Percentiles rank a stretch among this genome's conserved stretches.
These are phyloP conservation scores for Pelusios castaneus DNA, from an alignment of 2,113 vertebrate genomes.

Conservation along the genomic window DNA sequence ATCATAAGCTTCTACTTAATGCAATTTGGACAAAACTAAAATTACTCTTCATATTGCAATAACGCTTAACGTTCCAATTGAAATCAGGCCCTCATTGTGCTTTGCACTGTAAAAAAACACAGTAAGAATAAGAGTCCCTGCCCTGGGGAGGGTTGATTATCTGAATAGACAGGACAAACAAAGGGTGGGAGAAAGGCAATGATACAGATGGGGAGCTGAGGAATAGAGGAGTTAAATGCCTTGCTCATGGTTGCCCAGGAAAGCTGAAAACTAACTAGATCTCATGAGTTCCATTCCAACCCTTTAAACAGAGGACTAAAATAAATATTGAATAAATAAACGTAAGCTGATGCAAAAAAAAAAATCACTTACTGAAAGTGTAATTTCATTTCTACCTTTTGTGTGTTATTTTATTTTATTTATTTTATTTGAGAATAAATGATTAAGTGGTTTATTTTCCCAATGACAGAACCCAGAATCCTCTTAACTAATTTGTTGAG, in stretches of 20 bases:
- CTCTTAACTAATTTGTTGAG: constrained; percentile 81
- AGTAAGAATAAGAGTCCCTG: background rate
- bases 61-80: background rate
- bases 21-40: background rate
- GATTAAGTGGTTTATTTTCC: constrained; percentile 69
- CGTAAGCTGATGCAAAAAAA: background rate
- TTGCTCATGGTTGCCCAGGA: background rate
- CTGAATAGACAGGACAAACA: background rate
- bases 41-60: background rate
- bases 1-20: background rate
- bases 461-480: constrained; percentile 77
- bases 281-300: background rate
- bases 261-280: background rate
- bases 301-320: background rate
- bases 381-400: background rate
- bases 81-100: background rate
- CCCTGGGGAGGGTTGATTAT: background rate
- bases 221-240: background rate
- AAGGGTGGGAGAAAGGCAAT: background rate
- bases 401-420: background rate
- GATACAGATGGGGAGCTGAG: background rate
- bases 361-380: background rate
- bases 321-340: background rate
- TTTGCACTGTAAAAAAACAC: background rate
- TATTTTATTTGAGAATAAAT: constrained; percentile 23